phyloP scores from a whole-genome alignment of 1,140 invertebrate species.

The Lineus longissimus region DNA sequence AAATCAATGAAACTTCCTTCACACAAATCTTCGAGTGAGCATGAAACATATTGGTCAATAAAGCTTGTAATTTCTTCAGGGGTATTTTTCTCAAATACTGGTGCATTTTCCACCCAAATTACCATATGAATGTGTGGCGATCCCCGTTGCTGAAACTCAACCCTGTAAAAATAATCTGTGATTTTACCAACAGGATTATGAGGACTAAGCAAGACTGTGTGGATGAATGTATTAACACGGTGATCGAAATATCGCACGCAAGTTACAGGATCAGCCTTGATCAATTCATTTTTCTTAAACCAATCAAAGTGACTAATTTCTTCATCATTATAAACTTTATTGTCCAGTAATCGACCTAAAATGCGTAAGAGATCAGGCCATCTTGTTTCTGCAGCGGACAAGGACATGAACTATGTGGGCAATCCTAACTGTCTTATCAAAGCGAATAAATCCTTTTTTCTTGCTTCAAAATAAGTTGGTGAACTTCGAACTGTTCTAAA shows the following conservation, averaged over 20 bases:
- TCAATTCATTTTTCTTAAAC: constrained; percentile 14
- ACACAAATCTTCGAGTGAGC: constrained; percentile 7
- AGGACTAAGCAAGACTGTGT: constrained; percentile 12
- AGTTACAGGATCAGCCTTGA: too few species aligned
- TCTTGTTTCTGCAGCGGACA: too few species aligned
- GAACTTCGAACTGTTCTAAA: constrained; percentile 20
- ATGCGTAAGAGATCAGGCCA: constrained; percentile 16
- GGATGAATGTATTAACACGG: constrained; percentile 17
- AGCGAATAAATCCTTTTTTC: constrained; percentile 25
- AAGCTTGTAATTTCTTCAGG: constrained; percentile 13
- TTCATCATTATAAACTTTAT: constrained; percentile 11
- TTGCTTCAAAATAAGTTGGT: constrained; percentile 24
- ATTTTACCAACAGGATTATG: constrained; percentile 22
- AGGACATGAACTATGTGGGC: constrained; percentile 19
- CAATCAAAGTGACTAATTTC: constrained; percentile 16
- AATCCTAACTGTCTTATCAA: constrained; percentile 23
- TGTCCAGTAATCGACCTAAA: constrained; percentile 16
- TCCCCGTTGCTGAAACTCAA: too few species aligned
- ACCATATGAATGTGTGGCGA: constrained; percentile 54
- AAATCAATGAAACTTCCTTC: not conserved
- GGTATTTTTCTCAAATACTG: constrained; percentile 18
- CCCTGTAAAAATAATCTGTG: constrained; percentile 33
- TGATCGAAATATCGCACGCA: constrained; percentile 22
- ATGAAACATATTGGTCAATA: constrained; percentile 23
- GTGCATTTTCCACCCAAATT: constrained; percentile 48